phyloP scores from a whole-genome alignment of 2,888 invertebrate genomes.

The Pyrgus malvae region DNA sequence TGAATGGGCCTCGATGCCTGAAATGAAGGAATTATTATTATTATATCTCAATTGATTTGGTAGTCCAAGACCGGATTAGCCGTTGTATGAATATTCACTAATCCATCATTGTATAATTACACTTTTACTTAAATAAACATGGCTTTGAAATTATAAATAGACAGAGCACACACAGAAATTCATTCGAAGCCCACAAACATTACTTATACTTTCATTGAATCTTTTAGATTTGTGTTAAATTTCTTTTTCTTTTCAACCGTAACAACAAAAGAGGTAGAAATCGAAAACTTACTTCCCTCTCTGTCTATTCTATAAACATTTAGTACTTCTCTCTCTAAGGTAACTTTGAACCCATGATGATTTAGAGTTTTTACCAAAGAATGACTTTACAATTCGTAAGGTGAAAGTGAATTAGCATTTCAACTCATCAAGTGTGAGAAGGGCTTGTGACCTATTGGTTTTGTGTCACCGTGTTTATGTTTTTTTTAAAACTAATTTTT shows the following conservation, averaged over 20 bases:
- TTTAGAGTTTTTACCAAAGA: conserved; percentile 6
- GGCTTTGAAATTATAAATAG: background rate
- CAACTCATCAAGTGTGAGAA: too few species aligned
- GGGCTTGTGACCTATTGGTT: too few species aligned
- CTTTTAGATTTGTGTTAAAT: background rate
- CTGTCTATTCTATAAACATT: background rate
- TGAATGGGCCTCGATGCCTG: too few species aligned
- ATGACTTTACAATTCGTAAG: conserved; percentile 11
- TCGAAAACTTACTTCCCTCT: conserved; percentile 13
- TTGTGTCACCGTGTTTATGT: too few species aligned
- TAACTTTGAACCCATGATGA: conserved; percentile 8
- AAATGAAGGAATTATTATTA: too few species aligned
- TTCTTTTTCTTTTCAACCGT: conserved; percentile 18
- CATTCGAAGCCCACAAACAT: background rate
- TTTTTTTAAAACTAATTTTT: too few species aligned
- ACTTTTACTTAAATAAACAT: background rate
- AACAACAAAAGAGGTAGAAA: conserved; percentile 21
- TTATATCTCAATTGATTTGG: too few species aligned
- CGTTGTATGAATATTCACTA: too few species aligned
- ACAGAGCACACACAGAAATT: background rate
- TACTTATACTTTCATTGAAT: background rate
- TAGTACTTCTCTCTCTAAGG: conserved; percentile 5
- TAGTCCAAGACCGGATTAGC: too few species aligned
- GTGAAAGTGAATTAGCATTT: conserved; percentile 22
- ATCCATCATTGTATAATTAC: too few species aligned